Evolutionary conservation across 2,888 invertebrate genomes (phyloP), one percentile per base, ranked within the genome.

Genomic region (Chaitophorus viminalis): DNA sequence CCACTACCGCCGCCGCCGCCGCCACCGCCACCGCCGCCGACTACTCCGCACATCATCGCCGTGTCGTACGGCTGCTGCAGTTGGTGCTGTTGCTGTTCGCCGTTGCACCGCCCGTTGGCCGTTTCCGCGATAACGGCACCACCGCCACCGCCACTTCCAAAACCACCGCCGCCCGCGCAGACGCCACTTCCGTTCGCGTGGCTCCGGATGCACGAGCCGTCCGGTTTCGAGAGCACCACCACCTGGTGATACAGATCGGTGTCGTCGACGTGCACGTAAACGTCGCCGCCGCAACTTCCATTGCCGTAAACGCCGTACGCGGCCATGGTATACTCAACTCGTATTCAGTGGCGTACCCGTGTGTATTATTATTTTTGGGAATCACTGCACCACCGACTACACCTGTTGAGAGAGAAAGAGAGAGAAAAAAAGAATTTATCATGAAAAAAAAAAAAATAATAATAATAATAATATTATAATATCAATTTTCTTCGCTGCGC

Each of bases 171-270:
- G 4, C 21, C 74, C 3, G 18, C 29, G 4, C 85, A 14, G 29
- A 1, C 33, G 4, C 79, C 79, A 29, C 54, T 78, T 3, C 86
- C 86, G 72, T 86, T 86, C 9, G 79, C 86, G 11, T 86, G 86
- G 25, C 86, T 86, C 39, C 86, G 65, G 1, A 86, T 29, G 72
- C 86, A 78, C 70, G 86, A 78, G 18, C 86, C 86, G 79, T 86
- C 86, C 21, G 86, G 86, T 72, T 86, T 86, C n/a, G 86, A 86
- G 29, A 86, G 86, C 79, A 86, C 86, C 9, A 86, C 86, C 72
- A 86, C 86, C 17, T 86, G 86, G 29, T 86, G 79, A 25, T 86
- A 86, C n/a, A 86, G 74, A 33, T 86, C 79, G 54, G 78, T 86
- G 72, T 86, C 86, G 74, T 86, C 86, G 0, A 33, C 52, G 78